phyloP scores from a whole-genome alignment of 2,797 vertebrate genomes.

The Sphaeramia orbicularis region DNA sequence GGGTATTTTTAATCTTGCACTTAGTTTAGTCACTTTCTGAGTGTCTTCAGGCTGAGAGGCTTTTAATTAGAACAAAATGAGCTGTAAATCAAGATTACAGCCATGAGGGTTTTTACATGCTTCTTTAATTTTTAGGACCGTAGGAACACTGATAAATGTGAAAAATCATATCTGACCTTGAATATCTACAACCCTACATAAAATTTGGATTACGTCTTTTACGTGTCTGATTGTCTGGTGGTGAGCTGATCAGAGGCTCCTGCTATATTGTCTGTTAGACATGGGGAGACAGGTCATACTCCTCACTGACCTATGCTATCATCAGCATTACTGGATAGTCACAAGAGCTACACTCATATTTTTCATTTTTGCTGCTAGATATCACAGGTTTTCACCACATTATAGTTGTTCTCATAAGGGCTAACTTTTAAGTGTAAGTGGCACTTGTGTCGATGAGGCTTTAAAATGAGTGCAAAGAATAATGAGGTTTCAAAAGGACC shows the following conservation, averaged over 20 bases:
- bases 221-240: slow-evolving; percentile 47
- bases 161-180: slow-evolving; percentile 43
- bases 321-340: slow-evolving; percentile 15
- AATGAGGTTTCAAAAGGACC: background rate
- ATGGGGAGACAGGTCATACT: slow-evolving; percentile 62
- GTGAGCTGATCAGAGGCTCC: slow-evolving; percentile 49
- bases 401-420: too few species aligned
- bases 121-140: slow-evolving; percentile 11
- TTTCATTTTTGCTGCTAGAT: background rate
- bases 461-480: background rate
- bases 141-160: slow-evolving; percentile 12
- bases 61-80: slow-evolving; percentile 33
- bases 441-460: background rate
- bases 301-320: slow-evolving; percentile 37
- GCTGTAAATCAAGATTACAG: slow-evolving; percentile 7
- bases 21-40: slow-evolving; percentile 10
- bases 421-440: too few species aligned
- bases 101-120: slow-evolving; percentile 1
- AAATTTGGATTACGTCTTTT: slow-evolving; percentile 54
- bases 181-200: slow-evolving; percentile 28
- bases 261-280: slow-evolving; percentile 45
- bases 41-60: background rate
- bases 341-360: background rate
- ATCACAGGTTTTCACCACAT: background rate
- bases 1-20: slow-evolving; percentile 8